Base-by-base conservation (phyloP, 2,888 invertebrate genomes). In the Cotesia congregata region DNA sequence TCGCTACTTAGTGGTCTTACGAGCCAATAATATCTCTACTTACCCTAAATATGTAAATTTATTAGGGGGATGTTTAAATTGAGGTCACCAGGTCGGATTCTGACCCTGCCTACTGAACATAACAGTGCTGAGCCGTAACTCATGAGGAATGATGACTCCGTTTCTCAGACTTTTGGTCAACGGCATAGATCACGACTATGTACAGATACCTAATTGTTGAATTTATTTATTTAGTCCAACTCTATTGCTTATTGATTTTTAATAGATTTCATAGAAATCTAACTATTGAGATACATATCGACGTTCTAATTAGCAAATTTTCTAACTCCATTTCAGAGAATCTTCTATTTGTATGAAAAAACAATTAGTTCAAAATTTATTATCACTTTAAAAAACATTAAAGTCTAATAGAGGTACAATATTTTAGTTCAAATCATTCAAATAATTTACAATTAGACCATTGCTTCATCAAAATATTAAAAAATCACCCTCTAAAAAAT, bases 121-220 rank as follows among this genome's bases (percentile, higher is more conserved):
- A 30, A 30, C 17, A 61, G 30, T 40, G 39, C 39, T n/a, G 15
- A 60, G 67, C 75, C 75, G 78, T 80, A 76, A 79, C 78, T 80
- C 79, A 78, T 79, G 78, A 85, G 74, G 76, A 77, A 80, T 79
- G 79, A 77, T 77, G 74, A 81, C 79, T 82, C 81, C 80, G 82
- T 81, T 80, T 75, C 82, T 82, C 81, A 76, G 76, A 78, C 38
- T 20, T 30, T 12, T 65, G 65, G 65, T 65, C 65, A 30, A 17
- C 30, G 30, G 7, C 30, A 65, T 65, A 7, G 30, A 38, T 30
- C 65, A 65, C 67, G 65, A 62, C 12, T 39, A 7, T 68, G 39
- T 15, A 50, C 39, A 71, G 76, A 76, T 73, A 62, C 72, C 67
- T 17, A 50, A 50, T 50, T 50, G 12, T 6, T 50, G 12, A 12